Evolutionary conservation across 2,113 vertebrate genomes (phyloP).

Genomic region (Hippotragus niger): DNA sequence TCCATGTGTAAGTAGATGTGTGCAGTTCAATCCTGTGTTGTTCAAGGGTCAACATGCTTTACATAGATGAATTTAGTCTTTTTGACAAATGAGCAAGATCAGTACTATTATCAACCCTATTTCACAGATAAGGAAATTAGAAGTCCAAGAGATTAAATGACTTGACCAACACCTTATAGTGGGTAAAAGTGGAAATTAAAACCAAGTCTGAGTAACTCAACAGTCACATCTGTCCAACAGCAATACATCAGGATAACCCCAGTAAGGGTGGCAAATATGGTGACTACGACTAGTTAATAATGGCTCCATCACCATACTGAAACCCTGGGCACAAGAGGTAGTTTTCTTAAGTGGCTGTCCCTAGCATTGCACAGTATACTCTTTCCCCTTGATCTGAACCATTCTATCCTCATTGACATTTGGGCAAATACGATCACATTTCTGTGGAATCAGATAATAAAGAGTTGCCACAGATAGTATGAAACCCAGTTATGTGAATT

Average conservation of each 20-base stretch:
- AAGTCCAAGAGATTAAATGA: background rate
- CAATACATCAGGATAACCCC: background rate
- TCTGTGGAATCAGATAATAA: background rate
- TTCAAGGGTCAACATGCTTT: background rate
- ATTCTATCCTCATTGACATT: background rate
- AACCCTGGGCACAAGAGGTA: background rate
- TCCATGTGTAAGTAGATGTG: background rate
- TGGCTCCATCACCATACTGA: background rate
- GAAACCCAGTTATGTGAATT: background rate
- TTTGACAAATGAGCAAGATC: background rate
- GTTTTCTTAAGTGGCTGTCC: background rate
- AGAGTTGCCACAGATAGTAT: background rate
- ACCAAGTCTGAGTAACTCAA: background rate
- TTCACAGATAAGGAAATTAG: background rate
- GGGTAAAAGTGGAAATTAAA: conserved; percentile 2
- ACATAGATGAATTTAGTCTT: background rate
- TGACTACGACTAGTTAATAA: background rate
- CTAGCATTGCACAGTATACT: background rate
- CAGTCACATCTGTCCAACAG: background rate
- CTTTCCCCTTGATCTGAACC: background rate
- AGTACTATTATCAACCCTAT: background rate
- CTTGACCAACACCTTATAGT: background rate
- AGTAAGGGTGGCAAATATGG: background rate
- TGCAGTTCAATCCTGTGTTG: background rate
- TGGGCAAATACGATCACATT: background rate